phyloP scores from a whole-genome alignment of 2,888 invertebrate species.

The Subacronicta megacephala region DNA sequence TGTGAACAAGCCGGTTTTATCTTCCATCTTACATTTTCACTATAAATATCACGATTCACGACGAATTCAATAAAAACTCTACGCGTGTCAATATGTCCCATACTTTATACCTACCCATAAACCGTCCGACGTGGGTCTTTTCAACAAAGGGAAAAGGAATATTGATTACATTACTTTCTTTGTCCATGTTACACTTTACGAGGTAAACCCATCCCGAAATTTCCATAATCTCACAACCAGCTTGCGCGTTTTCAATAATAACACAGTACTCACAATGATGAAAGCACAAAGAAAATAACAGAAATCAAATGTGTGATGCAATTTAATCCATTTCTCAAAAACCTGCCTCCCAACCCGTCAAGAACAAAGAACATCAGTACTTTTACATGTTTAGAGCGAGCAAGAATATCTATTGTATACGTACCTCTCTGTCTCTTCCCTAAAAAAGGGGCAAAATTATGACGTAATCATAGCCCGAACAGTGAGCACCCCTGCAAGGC shows the following conservation, averaged over 20 bases:
- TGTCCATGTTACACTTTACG: conserved; percentile 32
- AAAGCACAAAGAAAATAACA: conserved; percentile 46
- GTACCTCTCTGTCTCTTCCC: conserved; percentile 55
- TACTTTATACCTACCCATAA: conserved; percentile 7
- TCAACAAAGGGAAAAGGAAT: conserved; percentile 17
- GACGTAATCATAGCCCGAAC: conserved; percentile 77
- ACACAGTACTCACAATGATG: conserved; percentile 12
- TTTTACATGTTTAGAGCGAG: conserved; percentile 63
- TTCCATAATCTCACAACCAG: conserved; percentile 11
- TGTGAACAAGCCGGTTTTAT: conserved; percentile 35
- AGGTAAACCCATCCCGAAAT: conserved; percentile 15
- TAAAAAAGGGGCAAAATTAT: conserved; percentile 79
- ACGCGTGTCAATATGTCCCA: conserved; percentile 27
- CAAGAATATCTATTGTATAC: conserved; percentile 25
- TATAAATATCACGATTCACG: conserved; percentile 37
- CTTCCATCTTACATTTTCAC: conserved; percentile 28
- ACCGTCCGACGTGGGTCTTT: background rate
- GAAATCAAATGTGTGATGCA: conserved; percentile 50
- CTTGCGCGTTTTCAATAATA: conserved; percentile 18
- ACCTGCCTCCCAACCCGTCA: conserved; percentile 46
- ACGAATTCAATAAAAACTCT: conserved; percentile 35
- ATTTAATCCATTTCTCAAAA: conserved; percentile 53
- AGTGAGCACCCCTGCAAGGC: conserved; percentile 70
- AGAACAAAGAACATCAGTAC: conserved; percentile 71
- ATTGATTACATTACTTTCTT: conserved; percentile 38